Evolutionary conservation across 2,113 vertebrate species (phyloP).

Genomic region (Urocolius indicus): DNA sequence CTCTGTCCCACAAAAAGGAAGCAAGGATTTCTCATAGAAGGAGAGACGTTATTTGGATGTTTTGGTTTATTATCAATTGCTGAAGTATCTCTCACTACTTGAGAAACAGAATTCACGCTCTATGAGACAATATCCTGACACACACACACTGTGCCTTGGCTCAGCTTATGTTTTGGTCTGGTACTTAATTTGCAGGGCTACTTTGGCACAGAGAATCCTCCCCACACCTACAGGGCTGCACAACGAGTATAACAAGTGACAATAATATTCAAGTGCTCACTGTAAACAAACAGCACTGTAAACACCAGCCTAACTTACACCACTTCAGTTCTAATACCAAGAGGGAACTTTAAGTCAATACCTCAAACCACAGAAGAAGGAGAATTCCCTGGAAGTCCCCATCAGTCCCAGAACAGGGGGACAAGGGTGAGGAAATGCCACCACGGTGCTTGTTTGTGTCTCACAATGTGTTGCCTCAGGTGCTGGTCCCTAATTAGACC

Average conservation of each 20-base stretch:
- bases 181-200: background rate
- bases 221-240: conserved; percentile 30
- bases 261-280: background rate
- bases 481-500: background rate
- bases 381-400: background rate
- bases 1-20: background rate
- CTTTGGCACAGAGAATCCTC: conserved; percentile 19
- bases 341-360: background rate
- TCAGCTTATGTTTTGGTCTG: background rate
- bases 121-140: background rate
- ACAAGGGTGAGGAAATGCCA: background rate
- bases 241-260: conserved; percentile 38
- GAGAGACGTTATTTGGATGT: background rate
- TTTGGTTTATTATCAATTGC: background rate
- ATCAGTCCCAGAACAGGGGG: background rate
- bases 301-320: background rate
- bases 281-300: conserved; percentile 34
- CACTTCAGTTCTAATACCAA: background rate
- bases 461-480: background rate
- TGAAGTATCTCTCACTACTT: background rate
- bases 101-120: background rate
- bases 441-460: background rate
- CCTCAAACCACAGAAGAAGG: background rate
- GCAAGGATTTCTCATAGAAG: background rate
- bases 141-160: background rate